Conservation (phyloP, 2,113 vertebrate genomes). For the Rhineura floridana region DNA sequence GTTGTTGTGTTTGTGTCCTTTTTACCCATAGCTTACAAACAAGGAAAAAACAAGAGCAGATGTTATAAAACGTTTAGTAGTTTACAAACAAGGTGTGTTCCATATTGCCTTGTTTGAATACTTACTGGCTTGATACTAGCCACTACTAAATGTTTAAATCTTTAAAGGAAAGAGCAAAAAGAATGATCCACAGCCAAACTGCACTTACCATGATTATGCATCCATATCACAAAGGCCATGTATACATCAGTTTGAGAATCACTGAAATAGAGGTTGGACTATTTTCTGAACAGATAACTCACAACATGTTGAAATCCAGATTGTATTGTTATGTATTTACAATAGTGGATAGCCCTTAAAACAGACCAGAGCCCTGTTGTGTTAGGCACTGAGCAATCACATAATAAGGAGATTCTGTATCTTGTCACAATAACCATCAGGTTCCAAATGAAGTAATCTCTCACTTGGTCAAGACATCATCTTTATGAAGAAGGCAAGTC, state of each 20-base stretch:
- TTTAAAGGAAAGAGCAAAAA: background rate
- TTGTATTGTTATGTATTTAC: background rate
- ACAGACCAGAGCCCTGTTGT: background rate
- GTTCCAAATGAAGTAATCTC: background rate
- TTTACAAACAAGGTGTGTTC: background rate
- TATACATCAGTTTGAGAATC: background rate
- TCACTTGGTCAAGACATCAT: background rate
- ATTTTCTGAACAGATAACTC: background rate
- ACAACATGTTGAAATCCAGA: background rate
- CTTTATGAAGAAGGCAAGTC: rapidly evolving
- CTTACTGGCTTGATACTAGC: background rate
- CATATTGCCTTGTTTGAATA: background rate
- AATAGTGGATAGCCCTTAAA: background rate
- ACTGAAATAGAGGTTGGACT: background rate
- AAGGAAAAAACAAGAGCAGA: background rate
- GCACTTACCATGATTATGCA: background rate
- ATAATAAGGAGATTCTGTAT: background rate
- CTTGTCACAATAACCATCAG: background rate
- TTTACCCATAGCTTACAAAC: background rate
- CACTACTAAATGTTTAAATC: background rate
- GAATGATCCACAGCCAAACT: background rate
- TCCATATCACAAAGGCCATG: background rate
- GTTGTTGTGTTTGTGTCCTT: background rate
- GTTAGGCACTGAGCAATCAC: background rate
- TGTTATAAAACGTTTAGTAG: background rate